Conservation (phyloP, 2,888 invertebrate species). For the Nomada ruficornis region DNA sequence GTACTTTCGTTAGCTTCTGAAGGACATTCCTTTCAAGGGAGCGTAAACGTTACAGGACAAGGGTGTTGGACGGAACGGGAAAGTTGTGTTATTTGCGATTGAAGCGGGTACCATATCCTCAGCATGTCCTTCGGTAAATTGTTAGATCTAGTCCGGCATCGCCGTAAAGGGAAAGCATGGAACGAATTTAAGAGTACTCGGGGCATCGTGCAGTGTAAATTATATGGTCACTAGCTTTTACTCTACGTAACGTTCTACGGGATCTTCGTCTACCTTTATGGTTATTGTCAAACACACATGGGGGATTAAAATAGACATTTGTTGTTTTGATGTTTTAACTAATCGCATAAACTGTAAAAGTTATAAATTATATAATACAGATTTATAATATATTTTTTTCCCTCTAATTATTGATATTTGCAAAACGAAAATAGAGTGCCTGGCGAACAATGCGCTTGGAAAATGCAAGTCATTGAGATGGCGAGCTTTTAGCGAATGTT, state of each 20-base stretch:
- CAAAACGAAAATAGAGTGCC: too few relatives aligned
- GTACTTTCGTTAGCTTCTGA: conserved; percentile 60
- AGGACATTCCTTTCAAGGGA: conserved; percentile 64
- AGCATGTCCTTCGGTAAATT: conserved; percentile 53
- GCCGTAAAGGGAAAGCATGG: conserved; percentile 67
- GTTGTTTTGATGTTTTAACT: too few relatives aligned
- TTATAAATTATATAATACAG: too few relatives aligned
- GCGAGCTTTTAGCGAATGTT: too few relatives aligned
- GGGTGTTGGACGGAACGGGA: conserved; percentile 14
- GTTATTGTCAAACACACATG: background rate
- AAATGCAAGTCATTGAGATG: too few relatives aligned
- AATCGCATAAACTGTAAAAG: too few relatives aligned
- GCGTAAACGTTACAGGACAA: conserved; percentile 29
- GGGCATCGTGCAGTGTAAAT: conserved; percentile 63
- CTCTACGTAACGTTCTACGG: background rate
- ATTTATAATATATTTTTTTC: too few relatives aligned
- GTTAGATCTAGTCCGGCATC: conserved; percentile 34
- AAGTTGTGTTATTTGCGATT: conserved; percentile 80
- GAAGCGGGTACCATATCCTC: conserved; percentile 80
- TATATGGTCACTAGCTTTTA: conserved; percentile 6
- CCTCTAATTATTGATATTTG: too few relatives aligned
- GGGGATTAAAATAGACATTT: too few relatives aligned
- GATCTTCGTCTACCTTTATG: background rate
- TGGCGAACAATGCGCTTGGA: too few relatives aligned
- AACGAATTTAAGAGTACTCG: conserved; percentile 73